Conservation (phyloP, 2,113 vertebrate genomes). For the Isurus oxyrinchus region DNA sequence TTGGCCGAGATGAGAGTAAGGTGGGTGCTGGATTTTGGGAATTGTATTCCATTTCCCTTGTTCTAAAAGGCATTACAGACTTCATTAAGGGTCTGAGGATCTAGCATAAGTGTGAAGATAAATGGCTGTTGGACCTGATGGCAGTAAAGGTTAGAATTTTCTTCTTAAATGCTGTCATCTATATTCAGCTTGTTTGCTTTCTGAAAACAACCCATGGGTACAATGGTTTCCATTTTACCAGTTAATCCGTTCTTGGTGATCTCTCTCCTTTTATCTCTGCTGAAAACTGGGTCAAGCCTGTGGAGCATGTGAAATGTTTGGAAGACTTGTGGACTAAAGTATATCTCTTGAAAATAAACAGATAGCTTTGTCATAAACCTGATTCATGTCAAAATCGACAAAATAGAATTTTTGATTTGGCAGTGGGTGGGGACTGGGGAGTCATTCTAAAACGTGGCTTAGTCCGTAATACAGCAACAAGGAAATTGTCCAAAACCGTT, state of each 20-base stretch:
- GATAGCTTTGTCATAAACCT: background rate
- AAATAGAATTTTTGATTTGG: background rate
- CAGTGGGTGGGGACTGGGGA: too few relatives aligned
- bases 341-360: background rate
- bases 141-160: background rate
- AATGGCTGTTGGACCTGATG: background rate
- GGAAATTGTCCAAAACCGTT: background rate
- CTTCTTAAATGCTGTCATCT: background rate
- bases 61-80: background rate
- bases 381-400: background rate
- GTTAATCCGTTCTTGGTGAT: background rate
- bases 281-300: conserved; percentile 2
- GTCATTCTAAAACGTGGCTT: background rate
- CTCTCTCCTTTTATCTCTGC: background rate
- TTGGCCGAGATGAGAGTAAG: background rate
- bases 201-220: background rate
- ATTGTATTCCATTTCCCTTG: background rate
- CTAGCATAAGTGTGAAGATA: background rate
- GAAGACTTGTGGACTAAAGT: background rate
- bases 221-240: background rate
- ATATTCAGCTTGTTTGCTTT: background rate
- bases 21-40: background rate
- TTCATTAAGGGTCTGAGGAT: background rate
- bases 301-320: background rate
- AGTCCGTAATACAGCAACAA: background rate